Base-by-base conservation (phyloP, 2,888 invertebrate species). In the Chymomyza amoena region DNA sequence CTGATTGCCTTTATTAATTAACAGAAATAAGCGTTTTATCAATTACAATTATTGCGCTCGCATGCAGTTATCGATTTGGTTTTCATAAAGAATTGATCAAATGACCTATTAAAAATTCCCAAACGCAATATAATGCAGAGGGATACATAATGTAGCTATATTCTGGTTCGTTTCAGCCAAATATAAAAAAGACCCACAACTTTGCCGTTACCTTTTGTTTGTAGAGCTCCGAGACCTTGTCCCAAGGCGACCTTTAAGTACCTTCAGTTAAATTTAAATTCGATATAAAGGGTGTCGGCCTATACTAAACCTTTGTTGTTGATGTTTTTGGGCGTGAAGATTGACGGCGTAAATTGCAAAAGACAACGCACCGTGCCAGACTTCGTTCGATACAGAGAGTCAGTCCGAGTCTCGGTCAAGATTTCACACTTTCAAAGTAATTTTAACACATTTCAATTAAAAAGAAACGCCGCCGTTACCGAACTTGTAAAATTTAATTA, bases 361-460 rank as follows among this genome's bases (percentile, higher is more conserved):
- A 73, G 70, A 50, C 68, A 69, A 69, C 18, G 54, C 66, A 72
- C 64, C 20, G 16, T 25, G 7, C 59, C 18, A 15, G 51, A 52
- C 28, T 1, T 2, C 32, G 20, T 50, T 62, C 16, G 20, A 51
- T 18, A 61, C 51, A n/a, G 16, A n/a, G 16, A 52, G 4, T 9
- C 16, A 54, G n/a, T 9, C 4, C 54, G 18, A 54, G 54, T 20
- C 15, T 20, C 69, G 20, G 16, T n/a, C 18, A 61, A 36, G 45
- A 74, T 69, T 78, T 80, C 84, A 84, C 84, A 88, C 88, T 88
- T 84, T 88, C 87, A 88, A 84, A 86, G 87, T 81, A 77, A 86
- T 84, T 84, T 84, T 84, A 86, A 84, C 84, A 84, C 84, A 86
- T 84, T 88, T 88, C 84, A 84, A 84, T 84, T 84, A 84, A 86